A percentile compares a stretch with the other conserved stretches of the same genome.
These are phyloP conservation scores for Heliconius sara DNA, from an alignment of 2,888 invertebrate genomes.

Conservation along the genomic window DNA sequence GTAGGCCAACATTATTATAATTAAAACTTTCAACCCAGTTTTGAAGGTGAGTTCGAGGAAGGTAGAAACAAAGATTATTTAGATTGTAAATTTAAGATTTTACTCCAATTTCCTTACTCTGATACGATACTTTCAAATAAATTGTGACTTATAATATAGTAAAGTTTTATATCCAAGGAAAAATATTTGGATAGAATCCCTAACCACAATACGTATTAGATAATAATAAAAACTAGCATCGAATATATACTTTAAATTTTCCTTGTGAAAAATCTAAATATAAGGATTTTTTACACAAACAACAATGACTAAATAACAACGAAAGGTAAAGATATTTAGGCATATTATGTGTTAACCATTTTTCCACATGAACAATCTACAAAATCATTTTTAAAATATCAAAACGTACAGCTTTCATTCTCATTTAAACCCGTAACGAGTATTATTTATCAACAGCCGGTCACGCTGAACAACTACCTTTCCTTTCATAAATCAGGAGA, in stretches of 20 bases:
- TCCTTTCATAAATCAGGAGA: constrained; percentile 74
- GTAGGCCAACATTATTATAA: constrained; percentile 30
- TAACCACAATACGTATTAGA: no score
- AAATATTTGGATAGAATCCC: no score
- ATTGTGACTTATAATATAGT: no score
- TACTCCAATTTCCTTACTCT: not conserved
- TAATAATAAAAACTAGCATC: no score
- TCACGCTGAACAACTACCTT: constrained; percentile 62
- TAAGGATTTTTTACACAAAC: not conserved
- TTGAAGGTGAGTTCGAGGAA: not conserved
- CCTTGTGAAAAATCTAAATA: no score
- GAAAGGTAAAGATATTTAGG: not conserved
- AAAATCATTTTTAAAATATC: not conserved
- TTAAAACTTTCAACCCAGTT: constrained; percentile 25
- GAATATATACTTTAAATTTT: no score
- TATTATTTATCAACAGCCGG: constrained; percentile 64
- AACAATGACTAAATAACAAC: not conserved
- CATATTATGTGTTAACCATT: not conserved
- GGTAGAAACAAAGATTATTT: not conserved
- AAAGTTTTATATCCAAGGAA: no score
- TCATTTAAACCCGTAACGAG: constrained; percentile 67
- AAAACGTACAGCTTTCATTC: constrained; percentile 47
- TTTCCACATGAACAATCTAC: not conserved
- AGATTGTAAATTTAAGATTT: not conserved
- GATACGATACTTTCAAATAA: no score